Percentiles rank a stretch among this genome's conserved stretches.
Evolutionary conservation across 2,797 vertebrate genomes (phyloP).

Genomic region (Varecia variegata): DNA sequence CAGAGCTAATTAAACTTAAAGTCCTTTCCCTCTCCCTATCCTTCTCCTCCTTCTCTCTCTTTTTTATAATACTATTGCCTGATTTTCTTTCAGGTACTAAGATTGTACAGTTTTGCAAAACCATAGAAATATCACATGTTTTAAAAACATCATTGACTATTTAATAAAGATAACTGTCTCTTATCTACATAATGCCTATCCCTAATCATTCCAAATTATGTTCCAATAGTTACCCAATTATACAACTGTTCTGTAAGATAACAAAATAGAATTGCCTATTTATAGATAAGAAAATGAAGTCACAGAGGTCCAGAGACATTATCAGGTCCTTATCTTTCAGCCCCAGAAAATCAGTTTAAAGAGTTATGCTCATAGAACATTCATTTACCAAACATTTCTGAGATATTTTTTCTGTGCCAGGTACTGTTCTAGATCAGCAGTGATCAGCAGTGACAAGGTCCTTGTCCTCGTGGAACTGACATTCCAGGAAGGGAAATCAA

Average conservation of each 20-base stretch:
- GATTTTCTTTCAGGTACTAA: not conserved
- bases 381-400: not conserved
- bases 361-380: not conserved
- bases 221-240: constrained; percentile 7
- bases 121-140: not conserved
- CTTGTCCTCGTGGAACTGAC: not conserved
- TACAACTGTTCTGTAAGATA: not conserved
- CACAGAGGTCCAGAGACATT: not conserved
- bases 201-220: constrained; percentile 16
- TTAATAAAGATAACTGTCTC: not conserved
- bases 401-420: not conserved
- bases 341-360: not conserved
- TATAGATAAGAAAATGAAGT: constrained; percentile 1
- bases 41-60: too few relatives aligned
- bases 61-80: not conserved
- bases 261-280: not conserved
- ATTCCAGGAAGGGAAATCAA: not conserved
- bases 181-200: not conserved
- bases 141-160: not conserved
- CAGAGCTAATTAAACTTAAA: not conserved
- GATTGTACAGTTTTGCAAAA: not conserved
- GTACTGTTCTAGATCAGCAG: not conserved
- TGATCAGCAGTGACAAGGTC: not conserved
- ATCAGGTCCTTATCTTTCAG: not conserved
- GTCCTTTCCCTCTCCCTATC: not conserved